These are phyloP conservation scores for Potamilus streckersoni DNA, from an alignment of 1,140 invertebrate genomes.

Conservation along the genomic window DNA sequence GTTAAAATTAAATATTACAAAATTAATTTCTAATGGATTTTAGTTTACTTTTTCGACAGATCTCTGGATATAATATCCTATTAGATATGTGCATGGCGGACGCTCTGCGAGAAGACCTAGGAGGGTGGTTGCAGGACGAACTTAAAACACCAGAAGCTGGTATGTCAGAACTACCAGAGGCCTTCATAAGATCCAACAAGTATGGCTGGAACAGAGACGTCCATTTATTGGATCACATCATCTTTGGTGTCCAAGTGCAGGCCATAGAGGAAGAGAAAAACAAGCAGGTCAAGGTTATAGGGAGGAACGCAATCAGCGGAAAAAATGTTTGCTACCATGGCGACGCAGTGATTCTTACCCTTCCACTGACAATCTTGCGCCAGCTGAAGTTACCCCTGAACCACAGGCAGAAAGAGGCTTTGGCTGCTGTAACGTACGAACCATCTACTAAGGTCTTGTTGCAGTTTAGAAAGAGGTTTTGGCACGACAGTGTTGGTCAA, in stretches of 20 bases:
- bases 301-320: background rate
- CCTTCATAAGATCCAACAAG: background rate
- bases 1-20: no score
- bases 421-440: slow-evolving; percentile 18
- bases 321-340: background rate
- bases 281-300: background rate
- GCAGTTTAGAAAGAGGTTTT: slow-evolving; percentile 34
- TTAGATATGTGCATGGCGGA: background rate
- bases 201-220: background rate
- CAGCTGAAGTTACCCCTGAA: slow-evolving; percentile 20
- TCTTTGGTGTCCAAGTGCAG: background rate
- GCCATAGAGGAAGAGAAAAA: background rate
- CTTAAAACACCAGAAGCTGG: background rate
- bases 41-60: no score
- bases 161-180: background rate
- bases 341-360: slow-evolving; percentile 33
- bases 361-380: slow-evolving; percentile 30
- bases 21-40: no score
- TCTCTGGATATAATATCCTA: no score
- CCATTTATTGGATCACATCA: background rate
- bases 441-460: slow-evolving; percentile 32
- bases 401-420: slow-evolving; percentile 8
- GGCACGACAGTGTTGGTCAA: slow-evolving; percentile 29
- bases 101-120: background rate
- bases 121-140: slow-evolving; percentile 1